phyloP scores from a whole-genome alignment of 2,888 invertebrate genomes.

The Gasteruption jaculator region DNA sequence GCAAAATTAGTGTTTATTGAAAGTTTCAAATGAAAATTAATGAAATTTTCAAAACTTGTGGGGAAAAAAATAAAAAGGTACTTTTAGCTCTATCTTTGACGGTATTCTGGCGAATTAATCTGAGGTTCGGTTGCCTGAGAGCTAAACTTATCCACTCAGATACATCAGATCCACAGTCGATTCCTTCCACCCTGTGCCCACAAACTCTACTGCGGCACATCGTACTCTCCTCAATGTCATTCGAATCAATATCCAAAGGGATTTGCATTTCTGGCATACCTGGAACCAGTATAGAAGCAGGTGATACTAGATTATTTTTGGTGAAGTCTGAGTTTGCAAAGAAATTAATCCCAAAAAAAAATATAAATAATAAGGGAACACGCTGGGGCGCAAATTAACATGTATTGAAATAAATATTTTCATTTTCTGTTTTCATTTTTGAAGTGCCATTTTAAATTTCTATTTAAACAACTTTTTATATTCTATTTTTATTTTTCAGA shows the following conservation, averaged over 20 bases:
- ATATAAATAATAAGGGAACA: too few relatives aligned
- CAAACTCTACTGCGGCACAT: slow-evolving; percentile 82
- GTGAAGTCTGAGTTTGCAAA: too few relatives aligned
- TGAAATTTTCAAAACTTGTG: not conserved
- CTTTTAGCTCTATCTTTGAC: slow-evolving; percentile 16
- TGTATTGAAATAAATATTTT: too few relatives aligned
- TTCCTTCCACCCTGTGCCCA: slow-evolving; percentile 71
- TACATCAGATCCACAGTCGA: slow-evolving; percentile 80
- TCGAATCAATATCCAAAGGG: slow-evolving; percentile 51
- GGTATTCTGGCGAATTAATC: slow-evolving; percentile 62
- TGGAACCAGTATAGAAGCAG: slow-evolving; percentile 38
- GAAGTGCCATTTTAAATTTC: too few relatives aligned
- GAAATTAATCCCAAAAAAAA: too few relatives aligned
- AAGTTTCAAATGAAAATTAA: not conserved
- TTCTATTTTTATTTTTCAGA: too few relatives aligned
- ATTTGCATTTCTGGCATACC: slow-evolving; percentile 56
- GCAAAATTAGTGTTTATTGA: slow-evolving; percentile 3
- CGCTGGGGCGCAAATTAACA: too few relatives aligned
- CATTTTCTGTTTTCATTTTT: too few relatives aligned
- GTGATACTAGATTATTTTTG: too few relatives aligned
- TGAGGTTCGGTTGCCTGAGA: slow-evolving; percentile 64
- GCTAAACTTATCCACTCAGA: slow-evolving; percentile 77
- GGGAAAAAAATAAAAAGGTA: slow-evolving; percentile 5
- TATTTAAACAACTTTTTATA: too few relatives aligned
- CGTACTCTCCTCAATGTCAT: slow-evolving; percentile 43